phyloP scores from a whole-genome alignment of 2,113 vertebrate genomes.

The Sceloporus undulatus region DNA sequence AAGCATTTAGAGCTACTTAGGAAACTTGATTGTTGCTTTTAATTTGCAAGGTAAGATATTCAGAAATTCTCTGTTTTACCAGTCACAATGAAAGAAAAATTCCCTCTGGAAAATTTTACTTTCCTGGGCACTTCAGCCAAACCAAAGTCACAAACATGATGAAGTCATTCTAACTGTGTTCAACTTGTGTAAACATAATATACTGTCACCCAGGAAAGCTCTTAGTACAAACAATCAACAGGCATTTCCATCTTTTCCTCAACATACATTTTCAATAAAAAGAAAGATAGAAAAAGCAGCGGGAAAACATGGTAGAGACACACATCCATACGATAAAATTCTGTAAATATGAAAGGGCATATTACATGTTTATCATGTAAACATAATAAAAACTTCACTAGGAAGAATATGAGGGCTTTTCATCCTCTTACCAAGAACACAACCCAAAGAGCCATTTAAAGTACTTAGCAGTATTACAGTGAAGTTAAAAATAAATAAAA shows the following conservation, averaged over 20 bases:
- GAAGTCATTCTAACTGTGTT: neutral
- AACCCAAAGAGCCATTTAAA: neutral
- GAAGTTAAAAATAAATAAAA: neutral
- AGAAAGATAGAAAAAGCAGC: too few species aligned
- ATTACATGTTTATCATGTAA: too few species aligned
- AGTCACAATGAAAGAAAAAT: neutral
- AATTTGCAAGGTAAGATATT: neutral
- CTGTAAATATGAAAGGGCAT: too few species aligned
- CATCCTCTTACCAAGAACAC: constrained; percentile 1
- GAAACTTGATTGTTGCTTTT: neutral
- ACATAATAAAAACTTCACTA: too few species aligned
- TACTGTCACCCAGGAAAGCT: too few species aligned
- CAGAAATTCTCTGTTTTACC: too few species aligned
- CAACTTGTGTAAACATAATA: too few species aligned
- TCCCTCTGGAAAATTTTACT: neutral
- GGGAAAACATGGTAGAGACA: too few species aligned
- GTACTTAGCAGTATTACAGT: neutral
- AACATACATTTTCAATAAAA: too few species aligned
- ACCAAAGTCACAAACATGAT: neutral
- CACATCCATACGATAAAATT: too few species aligned
- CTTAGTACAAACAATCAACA: too few species aligned
- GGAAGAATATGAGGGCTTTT: neutral
- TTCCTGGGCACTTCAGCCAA: neutral
- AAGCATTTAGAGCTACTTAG: neutral
- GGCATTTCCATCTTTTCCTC: too few species aligned